These are phyloP conservation scores for Serranus cabrilla DNA, from an alignment of 2,797 vertebrate genomes.

Conservation along the genomic window DNA sequence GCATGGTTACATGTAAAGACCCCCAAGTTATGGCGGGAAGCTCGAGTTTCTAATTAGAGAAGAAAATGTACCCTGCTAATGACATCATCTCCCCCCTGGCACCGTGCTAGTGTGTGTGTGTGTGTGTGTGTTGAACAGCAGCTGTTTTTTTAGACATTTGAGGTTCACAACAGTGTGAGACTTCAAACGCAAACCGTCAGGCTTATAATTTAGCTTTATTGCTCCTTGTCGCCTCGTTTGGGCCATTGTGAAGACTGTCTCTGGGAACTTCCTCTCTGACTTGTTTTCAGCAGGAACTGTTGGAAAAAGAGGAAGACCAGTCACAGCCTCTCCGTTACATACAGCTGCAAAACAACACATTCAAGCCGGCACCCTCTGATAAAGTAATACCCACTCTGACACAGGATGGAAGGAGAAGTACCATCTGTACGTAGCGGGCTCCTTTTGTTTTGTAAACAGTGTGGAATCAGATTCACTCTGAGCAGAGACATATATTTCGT, in stretches of 20 bases:
- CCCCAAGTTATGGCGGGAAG: conserved; percentile 71
- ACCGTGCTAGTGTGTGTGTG: conserved; percentile 40
- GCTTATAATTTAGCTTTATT: conserved; percentile 81
- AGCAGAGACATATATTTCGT: conserved; percentile 37
- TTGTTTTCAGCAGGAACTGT: conserved; percentile 56
- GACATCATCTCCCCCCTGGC: conserved; percentile 81
- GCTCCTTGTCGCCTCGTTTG: conserved; percentile 62
- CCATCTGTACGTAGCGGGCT: conserved; percentile 26
- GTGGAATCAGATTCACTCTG: conserved; percentile 40
- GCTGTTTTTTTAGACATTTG: conserved; percentile 78
- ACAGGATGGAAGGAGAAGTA: conserved; percentile 39
- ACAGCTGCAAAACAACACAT: conserved; percentile 19
- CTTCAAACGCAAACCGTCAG: conserved; percentile 72
- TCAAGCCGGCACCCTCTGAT: not conserved
- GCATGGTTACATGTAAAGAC: conserved; percentile 64
- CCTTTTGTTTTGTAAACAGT: conserved; percentile 65
- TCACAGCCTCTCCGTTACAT: conserved; percentile 21
- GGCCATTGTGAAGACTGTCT: conserved; percentile 50
- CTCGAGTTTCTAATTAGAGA: conserved; percentile 85
- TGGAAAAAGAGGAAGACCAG: conserved; percentile 58
- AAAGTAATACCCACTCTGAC: conserved; percentile 21
- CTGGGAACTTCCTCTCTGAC: conserved; percentile 66
- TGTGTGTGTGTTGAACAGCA: conserved; percentile 69
- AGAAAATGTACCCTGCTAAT: conserved; percentile 71
- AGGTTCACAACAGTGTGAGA: conserved; percentile 67